phyloP scores from a whole-genome alignment of 2,797 vertebrate species.

The Chaunax sp. region DNA sequence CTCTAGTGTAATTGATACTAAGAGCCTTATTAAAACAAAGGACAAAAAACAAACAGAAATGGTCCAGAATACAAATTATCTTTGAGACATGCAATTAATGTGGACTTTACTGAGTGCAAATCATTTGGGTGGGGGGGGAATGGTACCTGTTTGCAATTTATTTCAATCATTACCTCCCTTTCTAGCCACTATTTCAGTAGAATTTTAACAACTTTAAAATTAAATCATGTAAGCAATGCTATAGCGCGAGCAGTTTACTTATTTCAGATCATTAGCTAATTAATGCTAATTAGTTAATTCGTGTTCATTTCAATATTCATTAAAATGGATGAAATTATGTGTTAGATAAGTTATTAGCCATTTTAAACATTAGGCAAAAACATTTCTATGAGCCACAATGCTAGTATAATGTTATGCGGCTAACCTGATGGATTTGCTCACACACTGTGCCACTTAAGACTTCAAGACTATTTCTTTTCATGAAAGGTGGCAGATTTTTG shows the following conservation, averaged over 20 bases:
- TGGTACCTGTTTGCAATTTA: constrained; percentile 47
- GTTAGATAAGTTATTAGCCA: too few species aligned
- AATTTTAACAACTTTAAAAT: constrained; percentile 32
- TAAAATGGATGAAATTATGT: too few species aligned
- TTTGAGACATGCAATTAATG: constrained; percentile 20
- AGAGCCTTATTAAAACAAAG: constrained; percentile 64
- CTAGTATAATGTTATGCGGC: too few species aligned
- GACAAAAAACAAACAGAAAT: constrained; percentile 71
- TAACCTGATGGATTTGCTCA: too few species aligned
- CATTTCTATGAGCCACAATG: too few species aligned
- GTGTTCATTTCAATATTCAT: too few species aligned
- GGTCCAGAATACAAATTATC: constrained; percentile 59
- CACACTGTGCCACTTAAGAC: too few species aligned
- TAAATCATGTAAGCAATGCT: constrained; percentile 20
- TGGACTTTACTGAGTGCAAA: constrained; percentile 39
- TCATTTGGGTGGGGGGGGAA: constrained; percentile 27
- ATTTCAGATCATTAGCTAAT: constrained; percentile 6
- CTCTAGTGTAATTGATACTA: constrained; percentile 75
- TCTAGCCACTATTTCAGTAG: constrained; percentile 9
- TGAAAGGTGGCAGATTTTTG: too few species aligned
- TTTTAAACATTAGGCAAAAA: too few species aligned
- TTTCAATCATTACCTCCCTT: constrained; percentile 29
- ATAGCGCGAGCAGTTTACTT: constrained; percentile 16
- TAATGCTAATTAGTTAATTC: neutral
- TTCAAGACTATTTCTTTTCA: too few species aligned